Conservation (phyloP, 2,797 vertebrate species). For the Sebastes hubbsi region DNA sequence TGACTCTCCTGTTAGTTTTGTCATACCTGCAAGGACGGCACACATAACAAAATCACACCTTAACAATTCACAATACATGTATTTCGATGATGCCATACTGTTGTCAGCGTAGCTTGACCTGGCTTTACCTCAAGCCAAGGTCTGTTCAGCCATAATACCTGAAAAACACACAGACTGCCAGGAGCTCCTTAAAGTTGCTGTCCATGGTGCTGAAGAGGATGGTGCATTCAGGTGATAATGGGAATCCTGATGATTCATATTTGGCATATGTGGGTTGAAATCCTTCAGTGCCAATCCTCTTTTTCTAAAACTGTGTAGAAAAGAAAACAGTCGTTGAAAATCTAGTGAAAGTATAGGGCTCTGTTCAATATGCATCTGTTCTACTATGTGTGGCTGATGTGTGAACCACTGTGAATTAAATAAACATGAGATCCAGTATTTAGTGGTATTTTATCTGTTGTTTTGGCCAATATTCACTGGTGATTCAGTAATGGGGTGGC, state of each 20-base stretch:
- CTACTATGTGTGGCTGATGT: neutral
- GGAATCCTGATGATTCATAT: neutral
- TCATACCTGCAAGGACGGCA: neutral
- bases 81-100: neutral
- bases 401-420: neutral
- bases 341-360: neutral
- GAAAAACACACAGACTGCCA: neutral
- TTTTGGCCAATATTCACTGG: neutral
- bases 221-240: neutral
- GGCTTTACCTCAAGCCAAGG: neutral
- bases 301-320: neutral
- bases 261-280: neutral
- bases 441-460: neutral
- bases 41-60: neutral
- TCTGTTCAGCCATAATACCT: neutral
- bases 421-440: neutral
- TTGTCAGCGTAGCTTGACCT: neutral
- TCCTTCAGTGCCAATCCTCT: neutral
- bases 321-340: neutral
- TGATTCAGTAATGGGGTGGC: accelerated
- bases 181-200: neutral
- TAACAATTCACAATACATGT: neutral
- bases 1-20: neutral
- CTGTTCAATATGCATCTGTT: neutral
- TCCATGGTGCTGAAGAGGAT: constrained; percentile 27